Base-by-base conservation (phyloP, 53 echinoderm and acorn worm species). In the Arbacia lixula region DNA sequence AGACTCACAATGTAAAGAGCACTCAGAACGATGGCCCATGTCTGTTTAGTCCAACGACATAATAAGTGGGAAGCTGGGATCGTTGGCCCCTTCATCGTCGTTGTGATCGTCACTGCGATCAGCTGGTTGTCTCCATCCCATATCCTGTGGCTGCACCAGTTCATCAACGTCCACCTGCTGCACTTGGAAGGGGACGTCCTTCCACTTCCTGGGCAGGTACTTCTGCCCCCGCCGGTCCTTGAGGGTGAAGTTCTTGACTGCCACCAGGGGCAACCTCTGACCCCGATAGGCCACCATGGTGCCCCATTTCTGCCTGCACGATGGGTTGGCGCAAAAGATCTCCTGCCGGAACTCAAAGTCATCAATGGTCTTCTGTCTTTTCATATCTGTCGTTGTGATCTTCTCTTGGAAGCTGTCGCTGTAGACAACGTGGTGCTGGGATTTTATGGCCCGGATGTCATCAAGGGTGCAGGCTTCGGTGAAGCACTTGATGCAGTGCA, bases 241-340 rank as follows among this genome's bases (percentile, higher is more conserved):
- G 37, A 91, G 43, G 3, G 73, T 82, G 60, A 94, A 94, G 28
- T 86, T 38, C 37, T 55, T 84, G 3, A 91, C 72, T 11, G 82
- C 84, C 60, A 94, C 69, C 51, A 91, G 77, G 19, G 91, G 91
- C 24, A 91, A 43, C 36, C 68, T 42, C 2, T 72, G 66, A 1
- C 76, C 84, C 28, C 84, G 86, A 36, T 91, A 87, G 26, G 74
- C 74, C 65, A 87, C 87, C 84, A 87, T 87, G 49, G 83, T 83
- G 38, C 91, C 91, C 91, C 91, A 91, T 38, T 91, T 87, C 36
- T 67, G 30, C n/a, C 83, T 63, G 67, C 91, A 91, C n/a, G n/a
- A n/a, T n/a, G n/a, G n/a, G 3, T 79, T 77, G 56, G 30, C 36
- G 68, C 67, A 90, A 40, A 62, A 43, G 65, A 90, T 90, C 64